These are phyloP conservation scores for Rotaria macrura DNA, from an alignment of 2,888 invertebrate species.

Conservation along the genomic window DNA sequence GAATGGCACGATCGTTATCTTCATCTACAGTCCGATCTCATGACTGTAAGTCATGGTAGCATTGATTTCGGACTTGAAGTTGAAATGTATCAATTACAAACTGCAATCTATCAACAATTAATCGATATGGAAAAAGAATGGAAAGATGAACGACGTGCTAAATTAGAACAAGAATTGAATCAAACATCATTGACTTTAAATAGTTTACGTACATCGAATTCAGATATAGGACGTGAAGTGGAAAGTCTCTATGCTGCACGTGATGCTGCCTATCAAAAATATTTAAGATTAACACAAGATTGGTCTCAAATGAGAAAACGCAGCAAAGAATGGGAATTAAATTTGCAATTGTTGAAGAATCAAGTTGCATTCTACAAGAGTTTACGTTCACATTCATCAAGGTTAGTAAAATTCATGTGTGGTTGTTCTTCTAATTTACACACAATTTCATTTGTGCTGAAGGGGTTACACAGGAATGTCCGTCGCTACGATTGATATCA, in stretches of 20 bases:
- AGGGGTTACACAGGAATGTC: too few relatives aligned
- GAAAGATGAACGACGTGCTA: neutral
- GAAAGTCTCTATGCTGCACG: neutral
- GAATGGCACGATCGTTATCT: neutral
- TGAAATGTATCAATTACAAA: neutral
- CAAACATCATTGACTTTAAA: neutral
- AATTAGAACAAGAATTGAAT: neutral
- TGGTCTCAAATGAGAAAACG: neutral
- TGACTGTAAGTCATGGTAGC: neutral
- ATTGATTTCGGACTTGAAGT: neutral
- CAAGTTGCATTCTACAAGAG: neutral
- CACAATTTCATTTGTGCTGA: neutral
- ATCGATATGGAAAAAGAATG: neutral
- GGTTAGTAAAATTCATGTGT: neutral
- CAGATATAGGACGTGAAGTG: neutral
- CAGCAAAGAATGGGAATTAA: neutral
- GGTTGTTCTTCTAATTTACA: neutral
- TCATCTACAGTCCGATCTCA: neutral
- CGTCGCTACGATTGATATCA: neutral
- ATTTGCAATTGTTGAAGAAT: neutral
- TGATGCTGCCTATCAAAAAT: neutral
- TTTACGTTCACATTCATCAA: neutral
- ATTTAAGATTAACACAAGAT: neutral
- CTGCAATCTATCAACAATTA: neutral
- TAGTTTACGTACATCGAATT: neutral